Conservation (phyloP, 2,888 invertebrate genomes). For the Rutpela maculata region DNA sequence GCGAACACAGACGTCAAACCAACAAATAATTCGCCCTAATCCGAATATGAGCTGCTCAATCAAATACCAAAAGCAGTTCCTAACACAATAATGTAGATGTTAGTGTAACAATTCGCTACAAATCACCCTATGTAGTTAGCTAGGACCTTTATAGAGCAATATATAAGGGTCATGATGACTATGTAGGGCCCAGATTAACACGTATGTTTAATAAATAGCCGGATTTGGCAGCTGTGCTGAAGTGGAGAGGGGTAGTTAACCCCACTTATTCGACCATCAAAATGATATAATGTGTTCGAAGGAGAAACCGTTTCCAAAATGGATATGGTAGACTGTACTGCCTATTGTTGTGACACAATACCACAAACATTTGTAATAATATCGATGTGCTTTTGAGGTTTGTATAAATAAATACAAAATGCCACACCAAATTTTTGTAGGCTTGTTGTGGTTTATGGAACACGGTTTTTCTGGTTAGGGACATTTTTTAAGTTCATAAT, state of each 20-base stretch:
- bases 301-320: conserved; percentile 17
- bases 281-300: neutral
- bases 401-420: conserved; percentile 65
- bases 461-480: conserved; percentile 31
- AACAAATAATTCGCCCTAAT: conserved; percentile 65
- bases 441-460: conserved; percentile 59
- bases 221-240: conserved; percentile 73
- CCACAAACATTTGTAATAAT: conserved; percentile 75
- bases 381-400: conserved; percentile 74
- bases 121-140: conserved; percentile 61
- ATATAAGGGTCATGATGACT: conserved; percentile 57
- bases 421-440: conserved; percentile 55
- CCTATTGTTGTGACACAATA: conserved; percentile 73
- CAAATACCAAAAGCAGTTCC: conserved; percentile 70
- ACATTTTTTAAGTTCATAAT: conserved; percentile 37
- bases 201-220: conserved; percentile 76
- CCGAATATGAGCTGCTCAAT: conserved; percentile 70
- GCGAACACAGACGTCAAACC: conserved; percentile 55
- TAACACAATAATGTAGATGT: conserved; percentile 71
- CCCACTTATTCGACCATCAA: conserved; percentile 58
- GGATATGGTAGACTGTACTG: conserved; percentile 57
- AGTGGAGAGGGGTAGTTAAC: conserved; percentile 69
- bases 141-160: conserved; percentile 29
- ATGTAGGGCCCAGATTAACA: conserved; percentile 71
- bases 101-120: conserved; percentile 70